These are phyloP conservation scores for Drosophila mauritiana DNA, from an alignment of 1,140 invertebrate species.

Conservation along the genomic window DNA sequence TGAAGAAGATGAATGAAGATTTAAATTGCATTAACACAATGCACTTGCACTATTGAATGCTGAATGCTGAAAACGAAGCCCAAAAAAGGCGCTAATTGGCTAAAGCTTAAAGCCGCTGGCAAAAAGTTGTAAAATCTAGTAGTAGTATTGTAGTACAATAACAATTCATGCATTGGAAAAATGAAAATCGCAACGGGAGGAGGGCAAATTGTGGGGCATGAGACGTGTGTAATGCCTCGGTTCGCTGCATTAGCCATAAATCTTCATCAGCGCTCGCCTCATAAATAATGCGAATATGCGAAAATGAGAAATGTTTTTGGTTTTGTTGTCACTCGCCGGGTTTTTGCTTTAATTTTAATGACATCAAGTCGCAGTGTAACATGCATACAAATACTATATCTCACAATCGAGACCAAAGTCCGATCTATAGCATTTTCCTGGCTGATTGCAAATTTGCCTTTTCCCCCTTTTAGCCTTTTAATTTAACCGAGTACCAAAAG, in stretches of 20 bases:
- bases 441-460: constrained; percentile 24
- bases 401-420: neutral
- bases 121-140: constrained; percentile 13
- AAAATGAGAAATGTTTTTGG: constrained; percentile 39
- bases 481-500: neutral
- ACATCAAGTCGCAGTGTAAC: neutral
- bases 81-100: constrained; percentile 39
- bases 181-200: neutral
- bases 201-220: neutral
- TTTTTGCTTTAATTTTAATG: constrained; percentile 67
- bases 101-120: constrained; percentile 20
- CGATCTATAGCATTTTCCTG: constrained; percentile 35
- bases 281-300: constrained; percentile 60
- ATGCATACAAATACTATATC: neutral
- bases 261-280: constrained; percentile 62
- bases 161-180: constrained; percentile 17
- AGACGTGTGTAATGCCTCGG: constrained; percentile 52
- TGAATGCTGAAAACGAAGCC: constrained; percentile 4
- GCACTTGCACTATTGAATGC: neutral
- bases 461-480: neutral
- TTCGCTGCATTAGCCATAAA: constrained; percentile 69
- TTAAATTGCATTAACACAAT: neutral
- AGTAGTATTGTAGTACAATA: neutral
- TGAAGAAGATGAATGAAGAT: neutral
- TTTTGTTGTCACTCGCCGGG: constrained; percentile 23